Evolutionary conservation across 2,113 vertebrate species (phyloP).

Genomic region (Catharus minimus): DNA sequence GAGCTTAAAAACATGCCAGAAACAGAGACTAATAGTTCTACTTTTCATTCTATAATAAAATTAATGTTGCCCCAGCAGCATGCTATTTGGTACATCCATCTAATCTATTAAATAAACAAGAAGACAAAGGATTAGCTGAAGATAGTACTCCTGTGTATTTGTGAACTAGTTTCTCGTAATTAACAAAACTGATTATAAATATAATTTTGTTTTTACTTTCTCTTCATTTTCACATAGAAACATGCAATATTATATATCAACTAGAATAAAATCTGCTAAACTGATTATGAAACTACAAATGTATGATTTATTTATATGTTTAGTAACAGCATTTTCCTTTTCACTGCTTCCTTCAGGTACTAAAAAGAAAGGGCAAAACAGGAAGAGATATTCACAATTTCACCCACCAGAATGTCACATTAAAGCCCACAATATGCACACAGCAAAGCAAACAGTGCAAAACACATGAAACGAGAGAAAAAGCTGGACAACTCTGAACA

Average conservation of each 20-base stretch:
- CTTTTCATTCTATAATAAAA: constrained; percentile 63
- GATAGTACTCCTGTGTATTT: constrained; percentile 51
- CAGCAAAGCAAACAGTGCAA: constrained; percentile 22
- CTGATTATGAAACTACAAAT: constrained; percentile 18
- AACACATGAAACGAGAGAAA: constrained; percentile 40
- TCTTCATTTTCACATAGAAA: neutral
- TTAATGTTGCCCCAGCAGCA: constrained; percentile 66
- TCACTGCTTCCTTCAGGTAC: neutral
- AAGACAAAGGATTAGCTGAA: constrained; percentile 57
- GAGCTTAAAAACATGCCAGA: constrained; percentile 52
- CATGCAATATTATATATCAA: neutral
- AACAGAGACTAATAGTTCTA: constrained; percentile 58
- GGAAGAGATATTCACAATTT: constrained; percentile 27
- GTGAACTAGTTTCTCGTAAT: constrained; percentile 50
- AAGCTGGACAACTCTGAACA: constrained; percentile 40
- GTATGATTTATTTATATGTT: constrained; percentile 24
- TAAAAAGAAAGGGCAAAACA: neutral
- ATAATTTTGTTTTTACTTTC: constrained; percentile 53
- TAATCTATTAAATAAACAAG: constrained; percentile 67
- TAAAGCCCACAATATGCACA: neutral
- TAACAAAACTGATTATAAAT: constrained; percentile 61
- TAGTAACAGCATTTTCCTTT: constrained; percentile 27
- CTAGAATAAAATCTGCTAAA: constrained; percentile 30
- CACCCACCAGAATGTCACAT: constrained; percentile 6
- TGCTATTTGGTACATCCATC: constrained; percentile 58